Conservation (phyloP, 2,888 invertebrate species). For the Troides oblongomaculatus region DNA sequence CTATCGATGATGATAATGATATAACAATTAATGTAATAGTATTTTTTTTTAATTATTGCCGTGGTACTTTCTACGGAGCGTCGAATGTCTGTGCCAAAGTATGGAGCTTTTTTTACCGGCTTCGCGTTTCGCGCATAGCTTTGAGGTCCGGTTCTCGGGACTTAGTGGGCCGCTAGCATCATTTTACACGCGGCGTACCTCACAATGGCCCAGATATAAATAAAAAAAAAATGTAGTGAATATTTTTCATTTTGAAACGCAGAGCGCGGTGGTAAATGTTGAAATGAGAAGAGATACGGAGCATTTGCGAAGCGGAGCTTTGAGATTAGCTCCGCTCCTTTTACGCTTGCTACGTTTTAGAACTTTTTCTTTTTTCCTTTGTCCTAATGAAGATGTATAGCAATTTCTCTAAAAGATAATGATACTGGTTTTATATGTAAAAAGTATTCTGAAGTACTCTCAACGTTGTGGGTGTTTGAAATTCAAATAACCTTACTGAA, state of each 20-base stretch:
- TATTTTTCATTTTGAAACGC: background rate
- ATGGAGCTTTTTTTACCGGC: constrained; percentile 41
- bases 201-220: constrained; percentile 27
- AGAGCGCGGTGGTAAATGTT: background rate
- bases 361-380: background rate
- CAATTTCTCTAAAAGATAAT: background rate
- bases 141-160: constrained; percentile 29
- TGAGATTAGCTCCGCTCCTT: background rate
- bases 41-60: too few relatives aligned
- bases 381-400: background rate
- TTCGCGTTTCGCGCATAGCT: constrained; percentile 43
- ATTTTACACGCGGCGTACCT: constrained; percentile 37
- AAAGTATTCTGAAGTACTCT: background rate
- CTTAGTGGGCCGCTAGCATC: constrained; percentile 14
- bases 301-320: background rate
- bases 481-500: too few relatives aligned
- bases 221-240: background rate
- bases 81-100: constrained; percentile 32
- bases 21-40: too few relatives aligned
- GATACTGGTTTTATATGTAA: background rate
- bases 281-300: constrained; percentile 1
- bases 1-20: too few relatives aligned
- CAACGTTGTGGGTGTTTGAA: too few relatives aligned
- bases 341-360: background rate
- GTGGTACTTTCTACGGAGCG: constrained; percentile 28